Conservation (phyloP, 1,140 invertebrate species). For the Globodera rostochiensis region DNA sequence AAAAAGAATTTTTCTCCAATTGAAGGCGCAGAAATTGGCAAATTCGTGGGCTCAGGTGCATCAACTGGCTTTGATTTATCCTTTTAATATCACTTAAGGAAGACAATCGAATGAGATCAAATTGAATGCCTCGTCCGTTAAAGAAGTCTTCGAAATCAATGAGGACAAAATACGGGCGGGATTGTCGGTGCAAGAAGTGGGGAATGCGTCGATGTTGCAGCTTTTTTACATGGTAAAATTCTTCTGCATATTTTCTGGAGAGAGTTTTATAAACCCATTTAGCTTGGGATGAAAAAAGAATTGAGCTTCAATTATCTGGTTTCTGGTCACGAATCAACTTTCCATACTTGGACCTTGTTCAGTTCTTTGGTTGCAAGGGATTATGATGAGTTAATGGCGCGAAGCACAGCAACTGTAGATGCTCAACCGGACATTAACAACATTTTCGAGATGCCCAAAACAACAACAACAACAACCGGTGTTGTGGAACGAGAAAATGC, state of each 20-base stretch:
- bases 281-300: constrained; percentile 53
- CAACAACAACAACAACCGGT: constrained; percentile 22
- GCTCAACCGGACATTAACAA: background rate
- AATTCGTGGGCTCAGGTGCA: background rate
- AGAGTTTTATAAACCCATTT: constrained; percentile 10
- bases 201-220: constrained; percentile 49
- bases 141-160: constrained; percentile 38
- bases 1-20: constrained; percentile 25
- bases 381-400: constrained; percentile 50
- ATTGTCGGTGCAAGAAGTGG: constrained; percentile 34
- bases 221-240: constrained; percentile 49
- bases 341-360: constrained; percentile 47
- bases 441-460: constrained; percentile 16
- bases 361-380: constrained; percentile 40
- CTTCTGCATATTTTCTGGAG: background rate
- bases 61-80: background rate
- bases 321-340: background rate
- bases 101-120: constrained; percentile 11
- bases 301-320: constrained; percentile 45
- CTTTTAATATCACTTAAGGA: background rate
- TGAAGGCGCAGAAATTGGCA: background rate
- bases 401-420: background rate
- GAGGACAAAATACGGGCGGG: constrained; percentile 35
- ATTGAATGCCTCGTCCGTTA: constrained; percentile 7
- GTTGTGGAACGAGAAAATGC: constrained; percentile 30